Base-by-base conservation (phyloP, 2,797 vertebrate genomes). In the Melopsittacus undulatus region DNA sequence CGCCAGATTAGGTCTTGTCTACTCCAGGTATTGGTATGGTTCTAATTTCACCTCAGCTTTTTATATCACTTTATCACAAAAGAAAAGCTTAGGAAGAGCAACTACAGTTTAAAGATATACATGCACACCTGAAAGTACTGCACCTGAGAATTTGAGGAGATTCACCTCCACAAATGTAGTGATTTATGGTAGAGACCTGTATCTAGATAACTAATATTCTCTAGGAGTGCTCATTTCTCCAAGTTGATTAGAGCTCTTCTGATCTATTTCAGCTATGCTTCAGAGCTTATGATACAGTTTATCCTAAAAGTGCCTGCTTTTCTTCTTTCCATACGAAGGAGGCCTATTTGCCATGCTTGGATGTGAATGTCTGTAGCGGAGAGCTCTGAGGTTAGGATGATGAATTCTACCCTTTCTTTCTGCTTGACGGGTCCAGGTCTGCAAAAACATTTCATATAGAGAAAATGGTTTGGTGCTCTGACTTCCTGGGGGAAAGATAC, bases 351-450 rank as follows among this genome's bases (percentile, higher is more conserved):
- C 69, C 27, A 2, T 42, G 67, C 59, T 79, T 40, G 86, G 77
- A 81, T 54, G 10, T 62, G 66, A 57, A 78, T 69, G n/a, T 48
- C 34, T 73, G 16, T 67, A 48, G 42, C 1, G 32, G 40, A 63
- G 59, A 93, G 74, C 81, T 93, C 80, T 90, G 70, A 93, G 89
- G 68, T 82, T 45, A 77, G 36, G 61, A n/a, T 92, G 66, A 92
- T 67, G 48, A 92, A 67, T 79, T 82, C 67, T 76, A 59, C 11
- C 5, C 16, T 95, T 85, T 88, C 62, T 68, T 89, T 63, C 77
- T 79, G 69, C 51, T 48, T 94, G 70, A 45, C 74, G 52, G 40
- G 36, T 74, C 79, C 86, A 79, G 45, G n/a, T 92, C 74, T 81
- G 82, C 80, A 88, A 90, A 95, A 82, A n/a, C 40, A 56, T 81